These are phyloP conservation scores for Dynastes tityus DNA, from an alignment of 2,888 invertebrate genomes.

Conservation along the genomic window DNA sequence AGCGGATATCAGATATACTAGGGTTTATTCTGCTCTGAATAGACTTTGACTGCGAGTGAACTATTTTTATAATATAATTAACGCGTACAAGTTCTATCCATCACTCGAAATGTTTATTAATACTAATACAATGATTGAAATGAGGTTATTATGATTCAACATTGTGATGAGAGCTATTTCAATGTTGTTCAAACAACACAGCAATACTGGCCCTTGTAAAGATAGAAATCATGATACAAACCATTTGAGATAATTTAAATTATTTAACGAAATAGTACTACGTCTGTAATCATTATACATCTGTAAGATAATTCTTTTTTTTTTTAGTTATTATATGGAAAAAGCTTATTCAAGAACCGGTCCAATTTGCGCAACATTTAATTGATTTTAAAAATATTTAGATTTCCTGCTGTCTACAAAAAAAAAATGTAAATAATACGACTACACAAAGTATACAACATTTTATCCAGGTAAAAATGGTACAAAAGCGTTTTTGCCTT, in stretches of 20 bases:
- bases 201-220: slow-evolving; percentile 24
- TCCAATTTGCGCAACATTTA: slow-evolving; percentile 10
- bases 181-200: background rate
- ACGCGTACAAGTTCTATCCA: no score
- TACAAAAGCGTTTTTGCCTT: slow-evolving; percentile 70
- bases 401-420: slow-evolving; percentile 16
- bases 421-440: slow-evolving; percentile 32
- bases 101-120: no score
- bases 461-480: slow-evolving; percentile 68
- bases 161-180: background rate
- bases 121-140: no score
- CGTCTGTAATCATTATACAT: slow-evolving; percentile 16
- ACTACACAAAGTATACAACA: slow-evolving; percentile 60
- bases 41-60: no score
- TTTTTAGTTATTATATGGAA: background rate
- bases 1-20: no score
- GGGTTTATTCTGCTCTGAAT: no score
- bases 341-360: slow-evolving; percentile 26
- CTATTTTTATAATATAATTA: no score
- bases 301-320: background rate
- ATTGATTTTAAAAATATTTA: background rate
- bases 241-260: slow-evolving; percentile 35
- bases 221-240: slow-evolving; percentile 31
- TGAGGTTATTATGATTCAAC: no score
- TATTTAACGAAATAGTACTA: slow-evolving; percentile 20